Base-by-base conservation (phyloP, 2,113 vertebrate species). In the Pavo muticus region DNA sequence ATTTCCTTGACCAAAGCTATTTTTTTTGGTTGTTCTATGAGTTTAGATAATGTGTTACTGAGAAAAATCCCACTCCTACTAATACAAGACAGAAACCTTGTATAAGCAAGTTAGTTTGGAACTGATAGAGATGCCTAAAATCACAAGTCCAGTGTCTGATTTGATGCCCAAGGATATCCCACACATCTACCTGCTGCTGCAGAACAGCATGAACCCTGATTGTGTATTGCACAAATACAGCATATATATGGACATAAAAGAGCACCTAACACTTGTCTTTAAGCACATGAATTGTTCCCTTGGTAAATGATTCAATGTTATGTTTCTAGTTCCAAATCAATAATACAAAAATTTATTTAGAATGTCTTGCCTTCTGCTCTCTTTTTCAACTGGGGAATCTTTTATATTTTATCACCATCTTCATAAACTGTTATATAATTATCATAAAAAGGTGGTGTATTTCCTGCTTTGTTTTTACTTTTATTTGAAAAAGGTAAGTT, bases 251-350 rank as follows among this genome's bases (percentile, higher is more conserved):
- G 37, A 47, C 21, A 70, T 86, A 16, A 91, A 94, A 56, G 23
- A 17, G 42, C 56, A 76, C 64, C 35, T 45, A 72, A 39, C 2
- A 11, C 63, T 79, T 35, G 56, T 75, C 23, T 88, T 69, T 16
- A 68, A 82, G 50, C 48, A 23, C 76, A 35, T 27, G n/a, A 80
- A 90, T 94, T 50, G 12, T 56, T 93, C 68, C 75, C 60, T 74
- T 84, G 71, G n/a, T 85, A 3, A 80, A 29, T 88, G 17, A 56
- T 32, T 91, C 78, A 76, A 56, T 47, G 52, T 29, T 47, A 30
- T 59, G 29, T 72, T 96, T 94, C 91, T 78, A 65, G 32, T 32
- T 94, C 52, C 73, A 81, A 60, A 88, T 75, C 61, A 87, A 72
- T 87, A 94, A 52, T 70, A 50, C 14, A 30, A 25, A 25, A 84